These are phyloP conservation scores for Philereme transversata DNA, from an alignment of 2,888 invertebrate species.

Conservation along the genomic window DNA sequence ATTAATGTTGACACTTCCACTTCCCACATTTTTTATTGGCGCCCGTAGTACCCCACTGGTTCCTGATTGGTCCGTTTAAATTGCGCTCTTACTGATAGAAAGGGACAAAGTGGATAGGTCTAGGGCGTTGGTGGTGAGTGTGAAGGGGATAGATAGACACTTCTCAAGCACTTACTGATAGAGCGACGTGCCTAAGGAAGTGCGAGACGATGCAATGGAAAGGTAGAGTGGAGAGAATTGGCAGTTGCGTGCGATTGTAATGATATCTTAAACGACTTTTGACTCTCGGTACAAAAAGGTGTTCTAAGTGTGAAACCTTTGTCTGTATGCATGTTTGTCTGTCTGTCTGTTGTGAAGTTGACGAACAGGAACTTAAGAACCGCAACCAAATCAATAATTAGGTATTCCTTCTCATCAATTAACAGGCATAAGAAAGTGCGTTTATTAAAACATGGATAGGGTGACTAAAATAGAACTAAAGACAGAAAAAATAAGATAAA, in stretches of 20 bases:
- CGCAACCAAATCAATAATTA: too few species aligned
- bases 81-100: slow-evolving; percentile 65
- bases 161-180: slow-evolving; percentile 77
- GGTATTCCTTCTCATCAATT: too few species aligned
- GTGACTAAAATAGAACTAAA: too few species aligned
- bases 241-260: slow-evolving; percentile 26
- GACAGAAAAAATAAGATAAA: too few species aligned
- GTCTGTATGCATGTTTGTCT: too few species aligned
- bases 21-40: slow-evolving; percentile 78
- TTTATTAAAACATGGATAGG: too few species aligned
- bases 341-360: too few species aligned
- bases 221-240: slow-evolving; percentile 51
- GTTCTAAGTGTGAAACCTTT: too few species aligned
- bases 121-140: slow-evolving; percentile 47
- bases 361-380: too few species aligned
- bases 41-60: slow-evolving; percentile 51
- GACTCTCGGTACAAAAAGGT: too few species aligned
- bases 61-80: slow-evolving; percentile 75
- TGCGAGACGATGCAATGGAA: slow-evolving; percentile 57
- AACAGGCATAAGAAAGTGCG: too few species aligned
- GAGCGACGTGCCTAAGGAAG: slow-evolving; percentile 71
- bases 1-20: slow-evolving; percentile 78
- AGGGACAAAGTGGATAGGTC: slow-evolving; percentile 59
- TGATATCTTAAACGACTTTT: too few species aligned
- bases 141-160: slow-evolving; percentile 75